phyloP scores from a whole-genome alignment of 2,888 invertebrate species.

The Troides aeacus region DNA sequence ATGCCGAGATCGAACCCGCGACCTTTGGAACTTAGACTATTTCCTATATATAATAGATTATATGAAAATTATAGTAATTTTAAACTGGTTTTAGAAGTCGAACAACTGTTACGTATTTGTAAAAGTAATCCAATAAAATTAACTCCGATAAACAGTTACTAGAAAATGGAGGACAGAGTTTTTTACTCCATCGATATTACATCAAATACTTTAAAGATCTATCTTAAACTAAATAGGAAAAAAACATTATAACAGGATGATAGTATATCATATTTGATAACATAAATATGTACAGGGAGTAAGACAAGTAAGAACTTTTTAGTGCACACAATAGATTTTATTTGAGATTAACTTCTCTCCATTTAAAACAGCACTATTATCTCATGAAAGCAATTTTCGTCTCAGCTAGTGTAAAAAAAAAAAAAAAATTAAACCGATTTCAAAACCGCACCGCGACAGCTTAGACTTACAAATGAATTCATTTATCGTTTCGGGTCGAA shows the following conservation, averaged over 20 bases:
- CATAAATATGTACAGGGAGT: too few relatives aligned
- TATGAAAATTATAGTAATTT: background rate
- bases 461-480: conserved; percentile 25
- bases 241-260: background rate
- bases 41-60: background rate
- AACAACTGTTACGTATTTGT: background rate
- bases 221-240: background rate
- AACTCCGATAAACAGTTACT: background rate
- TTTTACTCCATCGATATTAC: background rate
- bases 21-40: too few relatives aligned
- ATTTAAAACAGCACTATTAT: background rate
- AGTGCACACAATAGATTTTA: background rate
- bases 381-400: conserved; percentile 14
- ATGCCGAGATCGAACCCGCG: too few relatives aligned
- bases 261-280: background rate
- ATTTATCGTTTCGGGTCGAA: conserved; percentile 23
- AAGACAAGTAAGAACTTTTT: background rate
- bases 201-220: background rate
- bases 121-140: background rate
- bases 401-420: conserved; percentile 11
- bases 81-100: background rate
- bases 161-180: background rate
- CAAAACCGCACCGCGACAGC: conserved; percentile 17
- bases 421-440: conserved; percentile 21
- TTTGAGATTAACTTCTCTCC: background rate